Evolutionary conservation across 2,113 vertebrate species (phyloP).

Genomic region (Bettongia penicillata): DNA sequence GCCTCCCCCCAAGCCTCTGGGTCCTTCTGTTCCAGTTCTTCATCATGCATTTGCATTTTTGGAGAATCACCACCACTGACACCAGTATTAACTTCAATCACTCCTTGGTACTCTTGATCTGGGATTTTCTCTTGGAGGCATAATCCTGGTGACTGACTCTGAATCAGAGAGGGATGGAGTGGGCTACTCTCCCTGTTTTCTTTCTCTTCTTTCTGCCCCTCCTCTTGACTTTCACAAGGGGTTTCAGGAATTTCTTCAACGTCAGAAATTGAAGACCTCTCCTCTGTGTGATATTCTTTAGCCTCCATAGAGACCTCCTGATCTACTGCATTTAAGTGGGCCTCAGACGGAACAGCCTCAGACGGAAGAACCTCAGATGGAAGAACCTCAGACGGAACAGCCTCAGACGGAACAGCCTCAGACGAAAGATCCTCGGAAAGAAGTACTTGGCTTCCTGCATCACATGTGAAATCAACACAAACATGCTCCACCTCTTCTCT

Average conservation of each 20-base stretch:
- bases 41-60: slow-evolving; percentile 66
- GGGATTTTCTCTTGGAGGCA: slow-evolving; percentile 66
- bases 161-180: slow-evolving; percentile 70
- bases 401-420: slow-evolving; percentile 59
- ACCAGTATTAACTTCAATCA: slow-evolving; percentile 74
- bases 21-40: slow-evolving; percentile 70
- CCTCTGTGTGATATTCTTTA: slow-evolving; percentile 72
- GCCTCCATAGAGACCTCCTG: slow-evolving; percentile 74
- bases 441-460: slow-evolving; percentile 77
- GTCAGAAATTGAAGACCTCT: slow-evolving; percentile 69
- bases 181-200: slow-evolving; percentile 51
- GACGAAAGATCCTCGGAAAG: slow-evolving; percentile 63
- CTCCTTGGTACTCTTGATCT: slow-evolving; percentile 67
- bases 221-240: slow-evolving; percentile 79
- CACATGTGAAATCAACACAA: slow-evolving; percentile 41
- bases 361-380: not conserved
- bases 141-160: slow-evolving; percentile 65
- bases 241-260: slow-evolving; percentile 82
- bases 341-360: slow-evolving; percentile 57
- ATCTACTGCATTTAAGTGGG: slow-evolving; percentile 63
- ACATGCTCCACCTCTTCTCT: slow-evolving; percentile 62
- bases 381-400: slow-evolving; percentile 60
- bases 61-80: slow-evolving; percentile 72
- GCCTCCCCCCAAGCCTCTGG: slow-evolving; percentile 68
- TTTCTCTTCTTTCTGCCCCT: slow-evolving; percentile 69